Base-by-base conservation (phyloP, 2,113 vertebrate species). In the Phalacrocorax pelagicus region DNA sequence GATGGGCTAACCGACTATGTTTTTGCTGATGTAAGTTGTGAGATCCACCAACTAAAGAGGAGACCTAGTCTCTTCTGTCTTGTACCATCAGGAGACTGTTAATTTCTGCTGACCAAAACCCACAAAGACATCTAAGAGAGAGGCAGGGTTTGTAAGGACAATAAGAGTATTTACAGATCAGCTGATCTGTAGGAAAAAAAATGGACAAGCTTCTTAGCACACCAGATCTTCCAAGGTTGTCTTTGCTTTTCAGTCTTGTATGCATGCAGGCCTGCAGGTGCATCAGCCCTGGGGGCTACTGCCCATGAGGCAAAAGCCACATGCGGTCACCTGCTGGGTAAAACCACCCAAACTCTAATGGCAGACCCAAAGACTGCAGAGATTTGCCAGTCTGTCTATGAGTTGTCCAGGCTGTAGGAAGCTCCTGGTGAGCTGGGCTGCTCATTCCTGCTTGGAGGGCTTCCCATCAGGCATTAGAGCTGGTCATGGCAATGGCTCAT, bases 41-140 rank as follows among this genome's bases (percentile, higher is more conserved):
- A 30, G 38, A 54, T 75, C 11, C 30, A 34, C 32, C 38, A 65
- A 7, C 13, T 65, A 34, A 80, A 74, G 34, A 57, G 36, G 24
- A 57, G 12, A 69, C 40, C 9, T 38, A 10, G 16, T 22, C 12
- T 84, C 3, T 30, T 72, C 57, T 63, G 42, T 23, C 66, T 81
- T 27, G 15, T 44, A 30, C 27, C 23, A 21, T 49, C 57, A 84
- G 22, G 24, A 49, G 5, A 66, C 7, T 47, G 7, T 38, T 15
- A 36, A 87, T 74, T 84, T 90, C 65, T 89, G 36, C 26, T 86
- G 40, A 61, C 9, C 10, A 44, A 59, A 84, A n/a, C 7, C 11
- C 26, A 59, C 1, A 4, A 32, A 73, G 44, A 29, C 0, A 0
- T 61, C 13, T 32, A 54, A 72, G 29, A 79, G 34, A 51, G 10